These are phyloP conservation scores for Atta texana DNA, from an alignment of 1,140 invertebrate genomes.

Conservation along the genomic window DNA sequence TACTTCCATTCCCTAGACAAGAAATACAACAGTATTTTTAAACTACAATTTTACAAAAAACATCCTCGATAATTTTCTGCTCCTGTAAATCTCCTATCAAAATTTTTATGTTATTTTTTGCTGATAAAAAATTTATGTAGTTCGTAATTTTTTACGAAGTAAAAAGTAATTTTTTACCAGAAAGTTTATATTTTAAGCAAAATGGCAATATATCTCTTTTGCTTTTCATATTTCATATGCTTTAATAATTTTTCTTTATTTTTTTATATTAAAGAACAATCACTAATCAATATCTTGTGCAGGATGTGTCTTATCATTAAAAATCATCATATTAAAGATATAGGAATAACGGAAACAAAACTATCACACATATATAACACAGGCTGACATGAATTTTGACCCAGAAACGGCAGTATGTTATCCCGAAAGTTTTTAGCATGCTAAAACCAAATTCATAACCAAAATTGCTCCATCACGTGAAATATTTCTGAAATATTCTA, in stretches of 20 bases:
- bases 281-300: slow-evolving; percentile 12
- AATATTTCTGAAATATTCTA: too few relatives aligned
- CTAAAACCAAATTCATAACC: too few relatives aligned
- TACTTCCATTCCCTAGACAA: too few relatives aligned
- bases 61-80: background rate
- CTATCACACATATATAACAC: too few relatives aligned
- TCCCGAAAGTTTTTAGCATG: too few relatives aligned
- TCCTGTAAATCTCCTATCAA: background rate
- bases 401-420: too few relatives aligned
- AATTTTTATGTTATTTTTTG: background rate
- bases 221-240: background rate
- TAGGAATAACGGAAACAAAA: background rate
- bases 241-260: background rate
- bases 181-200: slow-evolving; percentile 12
- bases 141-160: background rate
- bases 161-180: background rate
- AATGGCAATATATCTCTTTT: background rate
- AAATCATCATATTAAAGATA: background rate
- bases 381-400: too few relatives aligned
- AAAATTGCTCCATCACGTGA: too few relatives aligned
- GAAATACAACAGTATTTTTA: background rate
- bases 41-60: background rate
- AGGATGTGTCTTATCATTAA: background rate
- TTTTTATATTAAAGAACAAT: background rate
- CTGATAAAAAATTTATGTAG: background rate